Percentiles rank a stretch among this genome's conserved stretches.
phyloP scores from a whole-genome alignment of 2,797 vertebrate genomes.

The Thripadectes ignobilis region DNA sequence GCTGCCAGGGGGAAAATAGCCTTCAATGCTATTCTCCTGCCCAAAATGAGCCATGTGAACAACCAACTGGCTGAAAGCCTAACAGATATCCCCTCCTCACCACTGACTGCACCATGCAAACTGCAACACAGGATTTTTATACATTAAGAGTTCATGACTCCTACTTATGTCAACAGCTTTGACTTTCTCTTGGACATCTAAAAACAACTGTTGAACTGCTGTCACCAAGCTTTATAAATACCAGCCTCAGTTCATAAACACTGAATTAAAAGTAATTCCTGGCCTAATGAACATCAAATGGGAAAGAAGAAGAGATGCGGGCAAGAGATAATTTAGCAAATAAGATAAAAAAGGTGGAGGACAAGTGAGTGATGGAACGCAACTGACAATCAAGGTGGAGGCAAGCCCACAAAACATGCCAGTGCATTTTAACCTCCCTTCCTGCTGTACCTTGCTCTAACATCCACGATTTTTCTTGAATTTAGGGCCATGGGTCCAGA shows the following conservation, averaged over 20 bases:
- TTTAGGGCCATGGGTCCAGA: neutral
- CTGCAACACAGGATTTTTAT: neutral
- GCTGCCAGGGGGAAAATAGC: neutral
- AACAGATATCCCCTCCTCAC: neutral
- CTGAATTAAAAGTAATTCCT: constrained; percentile 21
- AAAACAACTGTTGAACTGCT: neutral
- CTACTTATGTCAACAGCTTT: constrained; percentile 15
- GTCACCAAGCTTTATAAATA: constrained; percentile 34
- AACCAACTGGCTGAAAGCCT: neutral
- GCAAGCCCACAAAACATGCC: neutral
- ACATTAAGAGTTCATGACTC: constrained; percentile 8
- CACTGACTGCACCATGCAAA: neutral
- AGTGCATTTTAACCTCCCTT: neutral
- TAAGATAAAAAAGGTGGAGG: neutral
- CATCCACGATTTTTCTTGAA: neutral
- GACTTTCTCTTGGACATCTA: constrained; percentile 18
- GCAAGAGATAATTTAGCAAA: constrained; percentile 6
- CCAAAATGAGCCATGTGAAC: neutral
- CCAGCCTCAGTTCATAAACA: neutral
- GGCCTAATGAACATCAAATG: neutral
- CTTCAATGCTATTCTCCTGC: neutral
- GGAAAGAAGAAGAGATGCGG: constrained; percentile 15
- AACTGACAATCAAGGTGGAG: neutral
- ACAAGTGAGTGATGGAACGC: neutral
- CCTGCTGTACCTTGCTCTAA: neutral